Percentiles rank a stretch among this genome's conserved stretches.
These are phyloP conservation scores for Delia radicum DNA, from an alignment of 1,140 invertebrate species.

Conservation along the genomic window DNA sequence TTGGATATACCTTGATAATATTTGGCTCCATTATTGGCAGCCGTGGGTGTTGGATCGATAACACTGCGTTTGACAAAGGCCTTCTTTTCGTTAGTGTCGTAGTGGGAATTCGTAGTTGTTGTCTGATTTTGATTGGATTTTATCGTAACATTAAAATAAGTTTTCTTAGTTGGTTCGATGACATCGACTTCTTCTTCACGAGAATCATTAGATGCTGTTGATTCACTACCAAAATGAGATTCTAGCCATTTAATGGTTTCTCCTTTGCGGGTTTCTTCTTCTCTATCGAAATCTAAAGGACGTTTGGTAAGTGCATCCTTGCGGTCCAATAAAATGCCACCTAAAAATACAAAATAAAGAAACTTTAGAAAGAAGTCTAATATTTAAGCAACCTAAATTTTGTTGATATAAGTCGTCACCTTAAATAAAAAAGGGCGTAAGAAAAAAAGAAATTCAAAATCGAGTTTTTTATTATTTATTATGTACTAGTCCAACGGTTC, in stretches of 20 bases:
- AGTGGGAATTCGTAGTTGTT: constrained; percentile 31
- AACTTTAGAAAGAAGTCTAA: no score
- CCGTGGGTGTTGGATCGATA: constrained; percentile 26
- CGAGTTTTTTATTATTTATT: neutral
- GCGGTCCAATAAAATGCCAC: constrained; percentile 61
- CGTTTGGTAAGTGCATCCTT: constrained; percentile 79
- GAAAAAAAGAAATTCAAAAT: no score
- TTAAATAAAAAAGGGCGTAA: no score
- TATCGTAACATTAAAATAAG: constrained; percentile 76
- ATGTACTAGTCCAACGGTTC: no score
- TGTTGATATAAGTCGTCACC: no score
- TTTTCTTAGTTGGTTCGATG: constrained; percentile 65
- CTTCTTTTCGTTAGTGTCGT: neutral
- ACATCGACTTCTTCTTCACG: constrained; percentile 59
- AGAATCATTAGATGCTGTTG: constrained; percentile 71
- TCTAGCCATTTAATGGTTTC: constrained; percentile 89
- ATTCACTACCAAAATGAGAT: constrained; percentile 85
- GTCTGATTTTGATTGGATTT: constrained; percentile 63
- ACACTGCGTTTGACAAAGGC: neutral
- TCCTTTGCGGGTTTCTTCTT: constrained; percentile 83
- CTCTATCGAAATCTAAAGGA: constrained; percentile 79
- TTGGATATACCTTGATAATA: constrained; percentile 74
- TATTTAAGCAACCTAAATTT: no score
- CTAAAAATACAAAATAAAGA: constrained; percentile 35
- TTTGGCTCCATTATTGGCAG: constrained; percentile 42